A percentile compares a stretch with the other conserved stretches of the same genome.
Conservation (phyloP, 1,140 invertebrate species). For the Megalopta genalis region DNA sequence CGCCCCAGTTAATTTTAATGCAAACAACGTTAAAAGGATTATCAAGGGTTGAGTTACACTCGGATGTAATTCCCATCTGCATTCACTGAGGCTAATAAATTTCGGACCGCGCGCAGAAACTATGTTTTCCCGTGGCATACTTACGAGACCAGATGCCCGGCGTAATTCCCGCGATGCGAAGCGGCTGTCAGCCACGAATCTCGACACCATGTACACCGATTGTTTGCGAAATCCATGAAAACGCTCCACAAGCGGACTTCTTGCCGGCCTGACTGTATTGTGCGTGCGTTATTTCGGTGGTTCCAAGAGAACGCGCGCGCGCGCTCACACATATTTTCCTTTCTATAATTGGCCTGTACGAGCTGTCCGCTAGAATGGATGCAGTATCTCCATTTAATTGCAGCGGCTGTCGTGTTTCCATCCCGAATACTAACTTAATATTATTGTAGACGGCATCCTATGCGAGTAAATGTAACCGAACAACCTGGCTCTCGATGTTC, state of each 20-base stretch:
- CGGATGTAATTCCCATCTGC: not conserved
- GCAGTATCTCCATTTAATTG: not conserved
- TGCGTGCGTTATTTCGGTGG: not conserved
- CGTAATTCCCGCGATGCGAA: slow-evolving; percentile 17
- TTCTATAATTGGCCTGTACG: not conserved
- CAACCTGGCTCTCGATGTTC: no score
- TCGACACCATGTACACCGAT: not conserved
- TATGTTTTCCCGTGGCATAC: slow-evolving; percentile 19
- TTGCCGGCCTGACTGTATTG: not conserved
- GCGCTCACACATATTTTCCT: no score
- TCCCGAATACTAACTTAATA: not conserved
- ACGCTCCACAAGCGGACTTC: not conserved
- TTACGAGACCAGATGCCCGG: not conserved
- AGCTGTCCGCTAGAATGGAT: not conserved
- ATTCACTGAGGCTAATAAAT: slow-evolving; percentile 17
- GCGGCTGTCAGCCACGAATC: slow-evolving; percentile 1
- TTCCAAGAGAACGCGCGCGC: no score
- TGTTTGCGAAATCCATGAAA: not conserved
- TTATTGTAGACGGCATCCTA: not conserved
- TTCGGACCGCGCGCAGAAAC: not conserved
- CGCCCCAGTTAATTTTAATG: slow-evolving; percentile 9
- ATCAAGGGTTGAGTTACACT: slow-evolving; percentile 1
- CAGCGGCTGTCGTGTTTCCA: not conserved
- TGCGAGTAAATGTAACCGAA: no score
- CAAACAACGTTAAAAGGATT: not conserved